A percentile compares a stretch with the other conserved stretches of the same genome.
These are phyloP conservation scores for Cheilosia variabilis DNA, from an alignment of 2,888 invertebrate species.

Conservation along the genomic window DNA sequence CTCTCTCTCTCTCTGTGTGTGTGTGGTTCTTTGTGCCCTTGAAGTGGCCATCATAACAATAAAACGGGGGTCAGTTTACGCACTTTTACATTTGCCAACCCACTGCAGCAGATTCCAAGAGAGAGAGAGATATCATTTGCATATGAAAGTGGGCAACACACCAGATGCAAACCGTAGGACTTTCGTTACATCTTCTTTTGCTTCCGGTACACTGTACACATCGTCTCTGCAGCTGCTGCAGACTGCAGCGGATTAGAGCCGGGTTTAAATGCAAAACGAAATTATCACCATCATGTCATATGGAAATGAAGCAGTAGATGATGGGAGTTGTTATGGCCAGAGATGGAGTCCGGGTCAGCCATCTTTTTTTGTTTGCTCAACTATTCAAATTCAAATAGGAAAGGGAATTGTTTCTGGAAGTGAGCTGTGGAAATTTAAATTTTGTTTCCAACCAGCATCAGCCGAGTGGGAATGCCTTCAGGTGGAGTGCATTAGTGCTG, in stretches of 20 bases:
- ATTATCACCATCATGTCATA: conserved; percentile 48
- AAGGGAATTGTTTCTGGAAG: conserved; percentile 11
- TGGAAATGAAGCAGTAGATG: conserved; percentile 30
- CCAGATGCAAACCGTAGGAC: conserved; percentile 10
- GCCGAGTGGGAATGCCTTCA: conserved; percentile 7
- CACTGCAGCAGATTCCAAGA: conserved; percentile 5
- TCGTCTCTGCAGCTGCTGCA: conserved; percentile 5
- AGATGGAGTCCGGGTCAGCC: conserved; percentile 7
- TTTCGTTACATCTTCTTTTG: conserved; percentile 49
- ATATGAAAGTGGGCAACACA: conserved; percentile 55
- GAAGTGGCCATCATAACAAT: conserved; percentile 17
- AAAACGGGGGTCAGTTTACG: conserved; percentile 43
- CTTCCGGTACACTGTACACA: conserved; percentile 32
- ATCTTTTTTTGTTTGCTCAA: conserved; percentile 5
- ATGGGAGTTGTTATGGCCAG: conserved; percentile 12
- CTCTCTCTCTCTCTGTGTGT: neutral
- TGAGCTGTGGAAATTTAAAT: conserved; percentile 39
- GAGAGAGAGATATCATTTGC: conserved; percentile 37
- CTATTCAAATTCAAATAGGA: conserved; percentile 20
- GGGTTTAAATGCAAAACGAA: conserved; percentile 54
- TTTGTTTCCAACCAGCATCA: neutral
- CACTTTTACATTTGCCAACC: conserved; percentile 44
- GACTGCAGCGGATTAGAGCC: conserved; percentile 8
- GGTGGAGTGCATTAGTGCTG: conserved; percentile 1
- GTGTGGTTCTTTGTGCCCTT: conserved; percentile 21